Conservation (phyloP, 2,113 vertebrate species). For the Cephalophus harveyi region DNA sequence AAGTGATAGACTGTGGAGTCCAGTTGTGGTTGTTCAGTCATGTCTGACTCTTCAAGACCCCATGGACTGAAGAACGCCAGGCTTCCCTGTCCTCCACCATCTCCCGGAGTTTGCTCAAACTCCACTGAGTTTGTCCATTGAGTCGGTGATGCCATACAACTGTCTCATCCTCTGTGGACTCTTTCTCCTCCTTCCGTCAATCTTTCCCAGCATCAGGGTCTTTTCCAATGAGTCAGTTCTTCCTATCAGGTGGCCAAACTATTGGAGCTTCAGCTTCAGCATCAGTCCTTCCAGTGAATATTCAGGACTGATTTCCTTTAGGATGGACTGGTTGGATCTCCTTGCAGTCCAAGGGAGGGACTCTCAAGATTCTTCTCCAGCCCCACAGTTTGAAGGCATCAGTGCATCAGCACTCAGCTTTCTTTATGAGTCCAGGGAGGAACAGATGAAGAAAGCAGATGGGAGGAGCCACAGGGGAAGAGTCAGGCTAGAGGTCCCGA, state of each 20-base stretch:
- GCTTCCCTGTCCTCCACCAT: not conserved
- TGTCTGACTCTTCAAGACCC: not conserved
- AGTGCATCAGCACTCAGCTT: not conserved
- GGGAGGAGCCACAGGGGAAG: too few species aligned
- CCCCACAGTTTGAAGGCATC: not conserved
- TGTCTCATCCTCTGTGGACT: not conserved
- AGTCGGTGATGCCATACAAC: not conserved
- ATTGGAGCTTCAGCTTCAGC: not conserved
- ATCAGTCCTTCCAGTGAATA: not conserved
- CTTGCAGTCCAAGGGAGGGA: not conserved
- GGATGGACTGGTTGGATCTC: not conserved
- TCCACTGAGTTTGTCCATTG: not conserved
- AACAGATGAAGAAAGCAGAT: not conserved
- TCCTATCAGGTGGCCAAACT: not conserved
- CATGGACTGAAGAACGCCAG: not conserved
- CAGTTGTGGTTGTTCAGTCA: not conserved
- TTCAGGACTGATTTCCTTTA: not conserved
- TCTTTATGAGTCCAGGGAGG: not conserved
- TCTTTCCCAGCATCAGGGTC: not conserved
- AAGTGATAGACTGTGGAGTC: not conserved
- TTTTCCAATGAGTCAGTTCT: not conserved
- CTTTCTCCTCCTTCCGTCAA: not conserved
- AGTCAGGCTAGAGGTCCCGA: too few species aligned
- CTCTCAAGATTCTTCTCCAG: not conserved
- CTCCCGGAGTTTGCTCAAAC: not conserved